Percentiles rank a stretch among this genome's conserved stretches.
Conservation (phyloP, 2,797 vertebrate genomes). For the Phyllotis vaccarum region DNA sequence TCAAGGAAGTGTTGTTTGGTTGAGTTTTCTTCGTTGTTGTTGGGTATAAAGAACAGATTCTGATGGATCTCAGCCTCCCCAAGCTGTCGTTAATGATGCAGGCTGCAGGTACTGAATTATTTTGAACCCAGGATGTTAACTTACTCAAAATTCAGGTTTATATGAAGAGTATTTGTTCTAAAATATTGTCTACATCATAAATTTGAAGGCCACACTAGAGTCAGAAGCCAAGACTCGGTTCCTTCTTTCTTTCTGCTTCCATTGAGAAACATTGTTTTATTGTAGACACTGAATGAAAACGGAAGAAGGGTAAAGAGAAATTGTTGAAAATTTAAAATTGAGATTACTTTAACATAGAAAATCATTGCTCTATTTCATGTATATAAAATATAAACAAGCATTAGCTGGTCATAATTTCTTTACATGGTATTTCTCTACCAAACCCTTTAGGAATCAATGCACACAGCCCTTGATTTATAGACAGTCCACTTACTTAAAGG, state of each 20-base stretch:
- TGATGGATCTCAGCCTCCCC: neutral
- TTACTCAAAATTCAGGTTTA: neutral
- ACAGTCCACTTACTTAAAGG: neutral
- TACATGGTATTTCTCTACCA: neutral
- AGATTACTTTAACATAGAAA: constrained; percentile 16
- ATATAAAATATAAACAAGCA: neutral
- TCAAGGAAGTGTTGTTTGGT: neutral
- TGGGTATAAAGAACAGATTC: neutral
- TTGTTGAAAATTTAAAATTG: neutral
- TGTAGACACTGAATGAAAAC: neutral
- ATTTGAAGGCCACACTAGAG: neutral
- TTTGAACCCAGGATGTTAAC: neutral
- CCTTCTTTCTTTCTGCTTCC: neutral
- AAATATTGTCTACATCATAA: neutral
- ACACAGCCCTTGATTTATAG: neutral
- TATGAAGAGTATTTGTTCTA: neutral
- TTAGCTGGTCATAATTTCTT: constrained; percentile 14
- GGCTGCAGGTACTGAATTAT: neutral
- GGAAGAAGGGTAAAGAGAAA: neutral
- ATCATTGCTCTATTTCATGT: neutral
- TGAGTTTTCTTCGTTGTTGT: neutral
- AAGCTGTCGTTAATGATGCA: neutral
- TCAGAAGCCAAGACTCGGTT: neutral
- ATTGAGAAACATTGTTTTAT: neutral
- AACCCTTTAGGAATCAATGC: constrained; percentile 41